Evolutionary conservation across 1,140 invertebrate genomes (phyloP), one percentile per base, ranked within the genome.

Genomic region (Papilio helenus): DNA sequence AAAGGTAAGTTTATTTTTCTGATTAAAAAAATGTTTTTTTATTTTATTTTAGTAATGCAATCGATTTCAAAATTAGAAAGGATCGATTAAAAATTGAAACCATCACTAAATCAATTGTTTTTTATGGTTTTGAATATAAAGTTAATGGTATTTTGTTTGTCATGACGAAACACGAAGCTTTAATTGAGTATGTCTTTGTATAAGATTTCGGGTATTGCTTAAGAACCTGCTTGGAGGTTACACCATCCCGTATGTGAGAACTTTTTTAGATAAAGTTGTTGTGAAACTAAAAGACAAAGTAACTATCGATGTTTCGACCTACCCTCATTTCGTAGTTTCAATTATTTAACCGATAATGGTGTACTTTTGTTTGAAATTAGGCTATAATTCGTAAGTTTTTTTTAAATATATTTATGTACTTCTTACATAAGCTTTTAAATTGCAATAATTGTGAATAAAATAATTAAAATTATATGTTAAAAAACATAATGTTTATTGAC

Each of bases 1-100:
- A 61, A 61, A 78, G 51, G 80, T 81, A 72, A 81, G 76, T 79
- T 65, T 2, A 20, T 81, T 58, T 61, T 77, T 44, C 61, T 72
- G 18, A 42, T 42, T 77, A 61, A 16, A 58, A 72, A 58, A 49
- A 76, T 20, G 3, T 18, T 1, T 29, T 18, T 46, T 23, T 46
- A 20, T 79, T 46, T 49, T 79, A 26, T 39, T 68, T 20, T 79
- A 4, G 16, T 16, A 14, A 18, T 16, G 4, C 23, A 76, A 76
- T 51, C 18, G 29, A 58, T 76, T 76, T 51, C 26, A 46, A 76
- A 76, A 76, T 76, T 76, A 76, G 73, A 76, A 76, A 76, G 73
- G 73, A 29, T 55, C 1, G 42, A 74, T 20, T 29, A 23, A 23
- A 55, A 44, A 26, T 76, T 76, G 1, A 7, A 42, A 29, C 44